Conservation (phyloP, 2,113 vertebrate species). For the Oryzias woworae region DNA sequence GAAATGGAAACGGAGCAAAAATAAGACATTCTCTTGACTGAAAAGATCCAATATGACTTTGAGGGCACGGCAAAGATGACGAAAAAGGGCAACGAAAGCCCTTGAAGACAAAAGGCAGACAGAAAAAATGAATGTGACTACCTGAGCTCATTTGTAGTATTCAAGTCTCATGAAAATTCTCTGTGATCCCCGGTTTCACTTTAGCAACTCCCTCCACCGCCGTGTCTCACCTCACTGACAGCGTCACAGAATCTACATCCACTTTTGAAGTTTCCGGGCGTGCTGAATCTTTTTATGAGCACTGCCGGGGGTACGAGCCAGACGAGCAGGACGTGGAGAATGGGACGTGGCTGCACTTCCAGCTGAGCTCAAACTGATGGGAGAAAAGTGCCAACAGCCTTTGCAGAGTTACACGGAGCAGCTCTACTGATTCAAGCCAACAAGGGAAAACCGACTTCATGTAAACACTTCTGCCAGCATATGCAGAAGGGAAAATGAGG, state of each 20-base stretch:
- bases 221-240: constrained; percentile 17
- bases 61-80: constrained; percentile 49
- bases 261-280: constrained; percentile 67
- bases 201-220: constrained; percentile 11
- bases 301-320: constrained; percentile 54
- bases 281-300: constrained; percentile 56
- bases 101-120: constrained; percentile 32
- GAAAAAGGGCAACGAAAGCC: constrained; percentile 24
- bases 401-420: constrained; percentile 3
- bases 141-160: constrained; percentile 37
- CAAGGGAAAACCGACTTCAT: constrained; percentile 15
- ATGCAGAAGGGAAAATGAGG: constrained; percentile 19
- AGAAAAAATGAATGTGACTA: constrained; percentile 40
- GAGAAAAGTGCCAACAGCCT: constrained; percentile 18
- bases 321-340: constrained; percentile 44
- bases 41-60: constrained; percentile 58
- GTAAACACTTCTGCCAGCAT: constrained; percentile 9
- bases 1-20: constrained; percentile 29
- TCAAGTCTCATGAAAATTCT: constrained; percentile 41
- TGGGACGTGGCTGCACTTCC: constrained; percentile 48
- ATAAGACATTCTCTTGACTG: constrained; percentile 41
- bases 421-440: constrained; percentile 25
- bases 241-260: constrained; percentile 41
- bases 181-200: constrained; percentile 29
- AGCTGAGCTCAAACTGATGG: constrained; percentile 51